Evolutionary conservation across 2,797 vertebrate genomes (phyloP).

Genomic region (Sphenopsis melanotis): DNA sequence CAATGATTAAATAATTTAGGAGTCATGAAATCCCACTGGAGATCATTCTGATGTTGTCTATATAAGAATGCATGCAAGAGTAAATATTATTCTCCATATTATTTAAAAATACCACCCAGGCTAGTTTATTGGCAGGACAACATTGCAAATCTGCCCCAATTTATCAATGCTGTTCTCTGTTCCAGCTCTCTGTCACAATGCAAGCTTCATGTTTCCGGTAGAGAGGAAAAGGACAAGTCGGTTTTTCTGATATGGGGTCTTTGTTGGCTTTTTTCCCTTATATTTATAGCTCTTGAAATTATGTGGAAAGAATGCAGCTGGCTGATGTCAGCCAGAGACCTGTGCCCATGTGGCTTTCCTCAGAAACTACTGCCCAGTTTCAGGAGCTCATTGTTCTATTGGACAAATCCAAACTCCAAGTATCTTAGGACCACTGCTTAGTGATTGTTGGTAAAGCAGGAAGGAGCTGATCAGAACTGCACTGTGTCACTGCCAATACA

Average conservation of each 20-base stretch:
- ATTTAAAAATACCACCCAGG: background rate
- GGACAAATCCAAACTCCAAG: background rate
- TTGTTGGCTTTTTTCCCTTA: background rate
- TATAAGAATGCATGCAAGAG: background rate
- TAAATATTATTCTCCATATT: background rate
- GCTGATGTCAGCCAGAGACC: background rate
- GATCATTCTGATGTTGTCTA: background rate
- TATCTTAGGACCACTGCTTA: background rate
- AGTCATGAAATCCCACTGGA: background rate
- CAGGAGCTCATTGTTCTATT: background rate
- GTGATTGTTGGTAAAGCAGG: too few relatives aligned
- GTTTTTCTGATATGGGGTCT: background rate
- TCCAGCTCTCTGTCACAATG: background rate
- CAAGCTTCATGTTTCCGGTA: background rate
- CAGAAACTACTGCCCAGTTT: background rate
- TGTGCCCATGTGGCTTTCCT: background rate
- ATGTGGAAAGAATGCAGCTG: background rate
- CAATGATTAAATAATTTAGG: background rate
- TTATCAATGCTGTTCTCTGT: background rate
- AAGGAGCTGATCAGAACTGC: too few relatives aligned
- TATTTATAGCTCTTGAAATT: background rate
- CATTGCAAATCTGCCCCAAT: background rate
- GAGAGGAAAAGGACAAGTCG: background rate
- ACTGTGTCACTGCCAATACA: too few relatives aligned
- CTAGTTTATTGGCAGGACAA: background rate